phyloP scores from a whole-genome alignment of 1,140 invertebrate species.

The Leptopilina clavipes region DNA sequence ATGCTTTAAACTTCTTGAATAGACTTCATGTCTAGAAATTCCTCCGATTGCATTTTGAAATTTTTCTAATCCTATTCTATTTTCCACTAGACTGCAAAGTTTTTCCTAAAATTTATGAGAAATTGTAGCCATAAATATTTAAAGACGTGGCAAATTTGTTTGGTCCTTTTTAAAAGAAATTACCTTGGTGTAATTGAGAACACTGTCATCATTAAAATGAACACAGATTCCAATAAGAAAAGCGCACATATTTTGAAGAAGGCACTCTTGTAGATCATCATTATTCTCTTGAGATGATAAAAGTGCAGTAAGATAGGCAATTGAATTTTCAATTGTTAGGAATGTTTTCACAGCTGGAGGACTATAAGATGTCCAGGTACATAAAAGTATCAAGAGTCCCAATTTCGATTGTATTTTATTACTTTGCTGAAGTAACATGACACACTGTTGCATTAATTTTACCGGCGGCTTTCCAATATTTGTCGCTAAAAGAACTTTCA shows the following conservation, averaged over 20 bases:
- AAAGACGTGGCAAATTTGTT: too few species aligned
- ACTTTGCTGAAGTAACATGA: slow-evolving; percentile 87
- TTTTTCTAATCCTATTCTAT: slow-evolving; percentile 93
- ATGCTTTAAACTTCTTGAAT: slow-evolving; percentile 93
- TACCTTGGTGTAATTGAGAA: slow-evolving; percentile 84
- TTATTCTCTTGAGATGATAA: slow-evolving; percentile 78
- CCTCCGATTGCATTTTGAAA: slow-evolving; percentile 91
- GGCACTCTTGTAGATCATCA: slow-evolving; percentile 82
- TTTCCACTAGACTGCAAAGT: slow-evolving; percentile 89
- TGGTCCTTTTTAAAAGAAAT: background rate
- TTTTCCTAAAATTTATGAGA: slow-evolving; percentile 77
- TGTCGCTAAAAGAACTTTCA: slow-evolving; percentile 93
- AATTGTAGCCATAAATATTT: too few species aligned
- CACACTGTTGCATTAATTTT: slow-evolving; percentile 91
- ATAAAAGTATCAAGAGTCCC: slow-evolving; percentile 92
- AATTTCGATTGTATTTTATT: slow-evolving; percentile 92
- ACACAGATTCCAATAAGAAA: slow-evolving; percentile 96
- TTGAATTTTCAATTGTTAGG: slow-evolving; percentile 87
- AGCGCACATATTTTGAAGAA: slow-evolving; percentile 88
- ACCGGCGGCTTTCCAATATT: slow-evolving; percentile 89
- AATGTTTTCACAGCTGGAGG: slow-evolving; percentile 89
- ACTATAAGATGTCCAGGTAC: slow-evolving; percentile 92
- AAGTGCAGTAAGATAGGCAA: slow-evolving; percentile 89
- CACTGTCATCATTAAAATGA: slow-evolving; percentile 92
- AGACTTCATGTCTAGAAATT: slow-evolving; percentile 91